These are phyloP conservation scores for Virgularia gustaviana DNA, from an alignment of 92 coral and sea anemone genomes.

Conservation along the genomic window DNA sequence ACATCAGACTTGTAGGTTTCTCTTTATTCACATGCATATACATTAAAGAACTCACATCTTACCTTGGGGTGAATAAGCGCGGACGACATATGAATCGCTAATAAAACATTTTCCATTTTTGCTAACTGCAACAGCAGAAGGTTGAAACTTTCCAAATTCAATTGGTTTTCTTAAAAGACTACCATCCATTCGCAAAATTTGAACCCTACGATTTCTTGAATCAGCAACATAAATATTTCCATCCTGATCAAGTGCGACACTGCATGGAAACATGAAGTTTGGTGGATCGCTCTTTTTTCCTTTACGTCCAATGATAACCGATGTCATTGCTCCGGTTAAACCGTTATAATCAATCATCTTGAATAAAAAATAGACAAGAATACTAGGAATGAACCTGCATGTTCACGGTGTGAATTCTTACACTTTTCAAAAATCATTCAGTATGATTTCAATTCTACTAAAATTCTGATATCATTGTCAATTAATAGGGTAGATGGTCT, in stretches of 20 bases:
- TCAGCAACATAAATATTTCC: conserved; percentile 67
- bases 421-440: too few species aligned
- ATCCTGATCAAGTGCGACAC: conserved; percentile 58
- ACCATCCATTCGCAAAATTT: conserved; percentile 56
- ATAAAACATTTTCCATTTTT: conserved; percentile 69
- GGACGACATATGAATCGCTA: conserved; percentile 74
- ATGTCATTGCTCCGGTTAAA: conserved; percentile 39
- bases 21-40: neutral
- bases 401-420: too few species aligned
- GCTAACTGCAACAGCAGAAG: conserved; percentile 67
- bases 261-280: conserved; percentile 72
- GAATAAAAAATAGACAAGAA: too few species aligned
- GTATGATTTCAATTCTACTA: too few species aligned
- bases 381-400: too few species aligned
- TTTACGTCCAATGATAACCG: conserved; percentile 56
- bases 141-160: conserved; percentile 65
- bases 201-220: conserved; percentile 70
- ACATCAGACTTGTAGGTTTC: neutral
- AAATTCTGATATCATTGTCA: too few species aligned
- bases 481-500: too few species aligned
- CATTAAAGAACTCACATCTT: conserved; percentile 27
- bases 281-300: conserved; percentile 66
- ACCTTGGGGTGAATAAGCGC: conserved; percentile 84
- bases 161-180: conserved; percentile 66
- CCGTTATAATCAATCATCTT: conserved; percentile 65